phyloP scores from a whole-genome alignment of 2,113 vertebrate genomes.

The Chaenocephalus aceratus region DNA sequence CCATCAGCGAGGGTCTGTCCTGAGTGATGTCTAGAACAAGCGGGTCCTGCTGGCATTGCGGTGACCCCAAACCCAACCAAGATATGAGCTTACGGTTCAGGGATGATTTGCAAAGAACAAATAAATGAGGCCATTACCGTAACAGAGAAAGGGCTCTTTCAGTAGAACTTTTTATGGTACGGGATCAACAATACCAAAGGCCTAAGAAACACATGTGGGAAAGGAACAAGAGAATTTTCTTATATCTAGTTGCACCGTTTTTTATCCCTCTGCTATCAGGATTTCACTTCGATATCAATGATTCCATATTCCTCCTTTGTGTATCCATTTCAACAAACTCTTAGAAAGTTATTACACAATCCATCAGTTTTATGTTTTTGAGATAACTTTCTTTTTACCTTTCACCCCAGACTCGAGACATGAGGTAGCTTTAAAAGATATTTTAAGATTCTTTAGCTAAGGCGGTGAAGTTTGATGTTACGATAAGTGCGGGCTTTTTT shows the following conservation, averaged over 20 bases:
- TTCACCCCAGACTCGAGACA: neutral
- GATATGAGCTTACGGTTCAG: conserved; percentile 59
- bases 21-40: conserved; percentile 52
- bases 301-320: conserved; percentile 12
- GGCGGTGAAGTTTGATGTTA: conserved; percentile 30
- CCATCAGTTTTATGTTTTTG: conserved; percentile 24
- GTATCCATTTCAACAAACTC: conserved; percentile 18
- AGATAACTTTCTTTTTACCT: conserved; percentile 19
- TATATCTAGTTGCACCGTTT: neutral
- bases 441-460: conserved; percentile 12
- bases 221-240: neutral
- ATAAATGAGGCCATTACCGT: conserved; percentile 36
- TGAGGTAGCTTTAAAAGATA: conserved; percentile 10
- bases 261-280: neutral
- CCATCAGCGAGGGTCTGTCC: conserved; percentile 37
- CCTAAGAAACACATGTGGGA: neutral
- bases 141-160: conserved; percentile 39
- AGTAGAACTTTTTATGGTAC: conserved; percentile 17
- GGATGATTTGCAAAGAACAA: conserved; percentile 37
- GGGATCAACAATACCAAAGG: conserved; percentile 18
- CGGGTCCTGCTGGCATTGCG: conserved; percentile 52
- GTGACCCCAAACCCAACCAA: conserved; percentile 49
- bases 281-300: neutral
- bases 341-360: conserved; percentile 7
- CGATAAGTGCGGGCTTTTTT: conserved; percentile 15